These are phyloP conservation scores for Neogobius melanostomus DNA, from an alignment of 2,113 vertebrate genomes.

Conservation along the genomic window DNA sequence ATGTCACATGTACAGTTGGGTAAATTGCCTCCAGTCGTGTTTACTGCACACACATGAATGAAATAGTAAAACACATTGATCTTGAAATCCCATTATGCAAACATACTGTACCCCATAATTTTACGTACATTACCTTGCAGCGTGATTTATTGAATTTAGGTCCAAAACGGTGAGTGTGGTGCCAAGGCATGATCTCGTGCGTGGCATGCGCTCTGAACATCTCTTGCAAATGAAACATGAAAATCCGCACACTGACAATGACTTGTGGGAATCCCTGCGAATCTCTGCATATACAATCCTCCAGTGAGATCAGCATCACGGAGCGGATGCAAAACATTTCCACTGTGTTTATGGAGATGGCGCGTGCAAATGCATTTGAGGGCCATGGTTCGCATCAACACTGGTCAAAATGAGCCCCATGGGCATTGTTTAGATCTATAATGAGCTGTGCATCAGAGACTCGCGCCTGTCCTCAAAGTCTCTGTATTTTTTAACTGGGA, in stretches of 20 bases:
- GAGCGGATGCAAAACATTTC: slow-evolving; percentile 52
- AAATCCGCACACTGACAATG: slow-evolving; percentile 51
- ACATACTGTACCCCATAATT: not conserved
- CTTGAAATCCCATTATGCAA: not conserved
- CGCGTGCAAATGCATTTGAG: slow-evolving; percentile 24
- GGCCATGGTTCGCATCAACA: slow-evolving; percentile 34
- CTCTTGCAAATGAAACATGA: slow-evolving; percentile 45
- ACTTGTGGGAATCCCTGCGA: slow-evolving; percentile 57
- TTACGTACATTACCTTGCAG: not conserved
- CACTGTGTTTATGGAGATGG: slow-evolving; percentile 3
- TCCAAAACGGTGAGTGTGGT: not conserved
- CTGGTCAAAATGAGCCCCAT: slow-evolving; percentile 67
- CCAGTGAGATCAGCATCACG: slow-evolving; percentile 59
- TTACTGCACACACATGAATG: not conserved
- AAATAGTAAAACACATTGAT: not conserved
- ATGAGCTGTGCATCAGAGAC: slow-evolving; percentile 49
- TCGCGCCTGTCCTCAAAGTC: slow-evolving; percentile 43
- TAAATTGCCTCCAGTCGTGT: no score
- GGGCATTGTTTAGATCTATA: slow-evolving; percentile 66
- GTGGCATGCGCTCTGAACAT: slow-evolving; percentile 33
- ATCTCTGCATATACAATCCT: slow-evolving; percentile 60
- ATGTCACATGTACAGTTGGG: no score
- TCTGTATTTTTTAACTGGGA: slow-evolving; percentile 25
- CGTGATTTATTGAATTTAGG: not conserved
- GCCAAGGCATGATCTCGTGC: slow-evolving; percentile 46